Evolutionary conservation across 2,113 vertebrate genomes (phyloP).

Genomic region (Neoarius graeffei): DNA sequence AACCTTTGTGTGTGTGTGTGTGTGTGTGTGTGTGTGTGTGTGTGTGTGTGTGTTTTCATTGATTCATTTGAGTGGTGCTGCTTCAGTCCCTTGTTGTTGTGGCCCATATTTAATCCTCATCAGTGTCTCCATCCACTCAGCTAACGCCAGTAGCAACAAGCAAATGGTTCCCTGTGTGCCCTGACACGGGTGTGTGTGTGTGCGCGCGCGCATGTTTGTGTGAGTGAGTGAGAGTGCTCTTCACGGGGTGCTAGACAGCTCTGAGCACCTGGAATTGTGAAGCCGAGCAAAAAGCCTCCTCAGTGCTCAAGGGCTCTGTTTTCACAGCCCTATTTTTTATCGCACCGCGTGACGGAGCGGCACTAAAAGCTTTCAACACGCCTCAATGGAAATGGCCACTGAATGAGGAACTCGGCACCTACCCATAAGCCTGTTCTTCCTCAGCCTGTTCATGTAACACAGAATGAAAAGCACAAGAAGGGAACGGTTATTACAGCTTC

Average conservation of each 20-base stretch:
- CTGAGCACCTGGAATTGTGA: constrained; percentile 93
- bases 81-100: constrained; percentile 68
- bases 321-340: constrained; percentile 83
- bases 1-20: no score
- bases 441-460: not conserved
- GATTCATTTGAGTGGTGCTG: constrained; percentile 38
- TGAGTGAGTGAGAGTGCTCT: constrained; percentile 81
- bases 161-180: constrained; percentile 93
- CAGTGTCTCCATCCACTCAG: constrained; percentile 83
- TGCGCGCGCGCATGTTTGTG: constrained; percentile 70
- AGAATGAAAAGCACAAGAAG: not conserved
- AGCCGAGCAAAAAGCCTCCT: constrained; percentile 80
- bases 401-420: constrained; percentile 53
- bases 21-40: not conserved
- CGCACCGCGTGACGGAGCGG: constrained; percentile 53
- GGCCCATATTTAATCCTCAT: constrained; percentile 84
- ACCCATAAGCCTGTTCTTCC: constrained; percentile 24
- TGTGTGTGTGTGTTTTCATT: not conserved
- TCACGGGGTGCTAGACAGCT: constrained; percentile 86
- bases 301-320: constrained; percentile 84
- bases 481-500: not conserved
- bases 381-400: constrained; percentile 57
- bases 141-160: constrained; percentile 86
- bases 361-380: constrained; percentile 60
- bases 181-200: constrained; percentile 78